Conservation (phyloP, 2,797 vertebrate species). For the Perodicticus potto region DNA sequence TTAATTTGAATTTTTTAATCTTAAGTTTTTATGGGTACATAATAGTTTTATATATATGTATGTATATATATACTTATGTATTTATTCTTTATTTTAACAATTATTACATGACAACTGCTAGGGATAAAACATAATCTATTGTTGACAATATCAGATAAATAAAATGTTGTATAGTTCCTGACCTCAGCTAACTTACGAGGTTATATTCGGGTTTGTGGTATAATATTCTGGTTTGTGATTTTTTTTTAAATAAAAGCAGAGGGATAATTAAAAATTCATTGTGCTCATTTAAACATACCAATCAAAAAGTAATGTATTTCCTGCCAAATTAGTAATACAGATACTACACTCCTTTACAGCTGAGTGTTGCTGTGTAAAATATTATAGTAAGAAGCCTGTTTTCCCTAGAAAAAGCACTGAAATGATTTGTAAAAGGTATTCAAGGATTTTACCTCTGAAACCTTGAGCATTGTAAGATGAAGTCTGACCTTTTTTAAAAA, state of each 20-base stretch:
- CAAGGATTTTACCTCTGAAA: constrained; percentile 4
- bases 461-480: constrained; percentile 24
- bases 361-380: neutral
- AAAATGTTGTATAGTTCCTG: neutral
- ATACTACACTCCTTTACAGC: neutral
- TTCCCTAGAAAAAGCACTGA: neutral
- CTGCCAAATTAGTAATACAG: neutral
- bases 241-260: constrained; percentile 46
- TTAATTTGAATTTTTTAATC: neutral
- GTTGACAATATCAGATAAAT: neutral
- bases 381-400: neutral
- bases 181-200: neutral
- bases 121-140: neutral
- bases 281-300: neutral
- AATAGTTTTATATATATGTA: neutral
- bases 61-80: too few relatives aligned
- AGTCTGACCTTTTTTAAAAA: constrained; percentile 40
- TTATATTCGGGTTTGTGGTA: neutral
- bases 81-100: constrained; percentile 21
- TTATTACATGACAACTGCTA: neutral
- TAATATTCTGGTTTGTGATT: neutral
- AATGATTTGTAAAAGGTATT: neutral
- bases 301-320: constrained; percentile 7
- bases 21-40: neutral
- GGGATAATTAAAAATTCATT: neutral